Conservation (phyloP, 1,140 invertebrate genomes). For the Pararge aegeria region DNA sequence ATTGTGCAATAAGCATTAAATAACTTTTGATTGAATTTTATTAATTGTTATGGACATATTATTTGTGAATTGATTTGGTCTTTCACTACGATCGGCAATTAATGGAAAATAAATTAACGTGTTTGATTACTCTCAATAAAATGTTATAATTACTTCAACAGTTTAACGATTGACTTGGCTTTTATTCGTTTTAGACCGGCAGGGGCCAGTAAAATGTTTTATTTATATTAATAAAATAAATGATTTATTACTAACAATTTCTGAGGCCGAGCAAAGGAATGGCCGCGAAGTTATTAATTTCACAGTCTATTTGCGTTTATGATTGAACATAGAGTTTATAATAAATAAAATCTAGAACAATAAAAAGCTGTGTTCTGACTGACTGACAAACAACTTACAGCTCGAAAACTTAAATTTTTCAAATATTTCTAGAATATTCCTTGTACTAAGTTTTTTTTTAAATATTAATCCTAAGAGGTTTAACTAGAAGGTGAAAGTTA, state of each 20-base stretch:
- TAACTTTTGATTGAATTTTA: too few relatives aligned
- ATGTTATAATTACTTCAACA: conserved; percentile 17
- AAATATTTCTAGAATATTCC: too few relatives aligned
- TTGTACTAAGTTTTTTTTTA: too few relatives aligned
- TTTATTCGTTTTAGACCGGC: neutral
- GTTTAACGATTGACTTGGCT: conserved; percentile 8
- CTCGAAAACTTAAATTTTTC: too few relatives aligned
- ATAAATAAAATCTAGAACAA: too few relatives aligned
- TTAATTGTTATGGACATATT: too few relatives aligned
- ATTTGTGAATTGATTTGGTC: neutral
- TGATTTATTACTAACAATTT: neutral
- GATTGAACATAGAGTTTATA: neutral
- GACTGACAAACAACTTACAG: too few relatives aligned
- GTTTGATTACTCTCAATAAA: conserved; percentile 19
- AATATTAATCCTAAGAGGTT: too few relatives aligned
- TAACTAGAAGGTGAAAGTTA: too few relatives aligned
- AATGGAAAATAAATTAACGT: conserved; percentile 13
- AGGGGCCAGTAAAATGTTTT: neutral
- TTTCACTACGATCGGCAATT: conserved; percentile 8
- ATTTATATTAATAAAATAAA: neutral
- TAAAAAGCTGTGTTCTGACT: too few relatives aligned
- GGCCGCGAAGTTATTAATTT: neutral
- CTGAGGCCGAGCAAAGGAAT: neutral
- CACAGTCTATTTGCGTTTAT: neutral
- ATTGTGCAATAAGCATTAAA: too few relatives aligned